Conservation (phyloP, 2,888 invertebrate species). For the Electrophaes corylata region DNA sequence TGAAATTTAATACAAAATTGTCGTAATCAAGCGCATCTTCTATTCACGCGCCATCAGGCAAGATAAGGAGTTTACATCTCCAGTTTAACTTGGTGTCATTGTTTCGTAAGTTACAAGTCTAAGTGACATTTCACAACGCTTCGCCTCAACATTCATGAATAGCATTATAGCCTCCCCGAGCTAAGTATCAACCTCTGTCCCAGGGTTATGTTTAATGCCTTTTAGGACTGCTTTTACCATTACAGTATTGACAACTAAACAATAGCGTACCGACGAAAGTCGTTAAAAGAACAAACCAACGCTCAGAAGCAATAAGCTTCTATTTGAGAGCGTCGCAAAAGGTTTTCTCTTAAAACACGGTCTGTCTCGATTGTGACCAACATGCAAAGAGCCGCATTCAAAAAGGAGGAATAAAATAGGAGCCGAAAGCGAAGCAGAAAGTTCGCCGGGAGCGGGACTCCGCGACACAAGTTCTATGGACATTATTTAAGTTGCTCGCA, state of each 20-base stretch:
- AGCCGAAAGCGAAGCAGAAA: constrained; percentile 71
- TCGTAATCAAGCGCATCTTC: constrained; percentile 68
- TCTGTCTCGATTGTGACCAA: constrained; percentile 65
- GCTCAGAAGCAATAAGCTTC: constrained; percentile 68
- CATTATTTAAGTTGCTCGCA: constrained; percentile 74
- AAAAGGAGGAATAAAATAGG: constrained; percentile 69
- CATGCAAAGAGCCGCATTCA: constrained; percentile 70
- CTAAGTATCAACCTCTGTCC: constrained; percentile 73
- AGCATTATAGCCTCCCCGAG: constrained; percentile 74
- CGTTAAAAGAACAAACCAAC: constrained; percentile 65
- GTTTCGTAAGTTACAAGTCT: constrained; percentile 79
- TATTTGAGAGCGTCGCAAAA: constrained; percentile 68
- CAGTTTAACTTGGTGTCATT: constrained; percentile 79
- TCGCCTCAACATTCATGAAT: constrained; percentile 80
- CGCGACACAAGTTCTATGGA: constrained; percentile 72
- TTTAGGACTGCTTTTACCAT: constrained; percentile 60
- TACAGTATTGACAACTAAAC: constrained; percentile 62
- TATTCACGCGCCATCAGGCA: constrained; percentile 76
- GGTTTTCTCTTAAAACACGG: constrained; percentile 69
- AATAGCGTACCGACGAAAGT: constrained; percentile 51
- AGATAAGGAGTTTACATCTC: constrained; percentile 78
- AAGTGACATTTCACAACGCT: constrained; percentile 76
- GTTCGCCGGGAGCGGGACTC: constrained; percentile 62
- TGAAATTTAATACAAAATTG: constrained; percentile 62
- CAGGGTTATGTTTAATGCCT: constrained; percentile 66